Conservation (phyloP, 1,140 invertebrate species). For the Caenorhabditis tropicalis region DNA sequence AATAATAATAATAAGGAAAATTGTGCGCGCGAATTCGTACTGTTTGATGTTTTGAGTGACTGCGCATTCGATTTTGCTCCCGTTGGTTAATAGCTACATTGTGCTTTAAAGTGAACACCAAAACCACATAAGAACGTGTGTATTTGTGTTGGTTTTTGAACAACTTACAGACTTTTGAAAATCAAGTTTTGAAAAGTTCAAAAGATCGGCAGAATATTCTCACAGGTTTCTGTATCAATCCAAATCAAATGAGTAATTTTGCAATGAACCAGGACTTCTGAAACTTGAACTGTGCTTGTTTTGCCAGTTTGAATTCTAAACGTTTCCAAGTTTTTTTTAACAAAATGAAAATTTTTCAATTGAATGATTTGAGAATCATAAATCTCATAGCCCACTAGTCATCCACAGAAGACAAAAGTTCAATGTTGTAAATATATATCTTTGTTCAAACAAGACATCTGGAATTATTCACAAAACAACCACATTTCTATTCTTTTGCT, state of each 20-base stretch:
- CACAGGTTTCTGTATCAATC: too few relatives aligned
- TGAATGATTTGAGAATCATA: too few relatives aligned
- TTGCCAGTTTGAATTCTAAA: too few relatives aligned
- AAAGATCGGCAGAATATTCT: too few relatives aligned
- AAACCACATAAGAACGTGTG: background rate
- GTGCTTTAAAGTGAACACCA: background rate
- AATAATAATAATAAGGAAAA: background rate
- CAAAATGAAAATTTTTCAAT: too few relatives aligned
- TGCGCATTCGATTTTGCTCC: background rate
- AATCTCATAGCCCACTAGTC: too few relatives aligned
- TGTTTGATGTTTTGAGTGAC: slow-evolving; percentile 12
- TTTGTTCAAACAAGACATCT: background rate
- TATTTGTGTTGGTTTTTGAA: background rate
- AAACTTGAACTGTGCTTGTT: too few relatives aligned
- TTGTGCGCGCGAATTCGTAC: background rate
- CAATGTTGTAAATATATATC: background rate
- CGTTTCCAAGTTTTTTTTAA: too few relatives aligned
- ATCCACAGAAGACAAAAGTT: background rate
- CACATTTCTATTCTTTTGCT: background rate
- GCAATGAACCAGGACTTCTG: too few relatives aligned
- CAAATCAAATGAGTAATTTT: too few relatives aligned
- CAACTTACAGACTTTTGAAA: background rate
- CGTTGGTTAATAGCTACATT: background rate
- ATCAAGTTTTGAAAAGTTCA: background rate
- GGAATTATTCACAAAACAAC: background rate